Base-by-base conservation (phyloP, 1,140 invertebrate species). In the Whitmania pigra region DNA sequence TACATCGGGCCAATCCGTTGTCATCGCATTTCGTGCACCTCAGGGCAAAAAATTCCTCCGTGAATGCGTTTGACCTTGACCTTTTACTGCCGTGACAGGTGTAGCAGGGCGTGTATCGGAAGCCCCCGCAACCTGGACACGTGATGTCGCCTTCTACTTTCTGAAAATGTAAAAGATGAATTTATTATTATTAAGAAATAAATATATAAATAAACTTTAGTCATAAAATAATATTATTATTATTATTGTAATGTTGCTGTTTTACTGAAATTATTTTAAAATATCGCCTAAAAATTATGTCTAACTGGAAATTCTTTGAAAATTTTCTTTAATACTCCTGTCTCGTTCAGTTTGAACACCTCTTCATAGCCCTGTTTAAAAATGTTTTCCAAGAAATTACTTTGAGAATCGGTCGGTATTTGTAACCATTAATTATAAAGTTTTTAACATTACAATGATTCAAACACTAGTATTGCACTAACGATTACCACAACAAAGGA, bases 11-110 rank as follows among this genome's bases (percentile, higher is more conserved):
- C 2, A 70, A 25, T 17, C 69, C 69, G 25, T 70, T 70, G 0
- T 70, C 69, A n/a, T 70, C 69, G 69, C 69, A 70, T 15, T 40
- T 49, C 11, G 69, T 70, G 25, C 69, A 70, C 25, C 53, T 36
- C 36, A 70, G 53, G 53, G 43, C 53, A 25, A 25, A 70, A 9
- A 54, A 70, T 53, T 49, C 40, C 18, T 53, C 29, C n/a, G 69
- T 49, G 43, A 54, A 70, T 13, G n/a, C 22, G 40, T 53, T 70
- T 40, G 22, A 18, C n/a, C 20, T 40, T 13, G 69, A 43, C 29
- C 53, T 70, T 18, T 70, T 70, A n/a, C 69, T 70, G 13, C 69
- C 69, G 53, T 54, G 36, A 22, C 69, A 70, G 13, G 5, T 25
- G 49, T 25, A 7, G 69, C 69, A 70, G 36, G 69, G 69, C 25